Base-by-base conservation (phyloP, 2,797 vertebrate genomes). In the Galago senegalensis region DNA sequence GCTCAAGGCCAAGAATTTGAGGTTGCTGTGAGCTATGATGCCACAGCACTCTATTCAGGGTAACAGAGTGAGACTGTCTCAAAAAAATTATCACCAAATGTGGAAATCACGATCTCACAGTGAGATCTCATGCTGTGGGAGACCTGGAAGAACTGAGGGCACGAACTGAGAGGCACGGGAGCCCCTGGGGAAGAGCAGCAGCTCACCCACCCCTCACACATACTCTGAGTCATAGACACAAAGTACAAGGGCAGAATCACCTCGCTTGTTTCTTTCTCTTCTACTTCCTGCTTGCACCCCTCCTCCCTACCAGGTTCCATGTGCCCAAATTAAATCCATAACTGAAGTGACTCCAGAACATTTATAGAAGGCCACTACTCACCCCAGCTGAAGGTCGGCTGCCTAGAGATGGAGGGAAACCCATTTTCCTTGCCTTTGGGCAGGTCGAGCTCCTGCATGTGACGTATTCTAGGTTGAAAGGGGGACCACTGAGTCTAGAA, bases 101-200 rank as follows among this genome's bases (percentile, higher is more conserved):
- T 34, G 79, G n/a, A 10, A 58, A 87, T 81, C 13, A 92, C 31
- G 63, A 7, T 58, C 72, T 80, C 9, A 87, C 58, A 72, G 4
- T 77, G 75, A 83, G 56, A 61, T 80, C 40, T 23, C 5, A 13
- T 23, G 27, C 40, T n/a, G 23, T 58, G 21, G 82, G 73, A 46
- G 7, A 21, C 63, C 83, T 11, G 14, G 43, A 76, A 49, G 73
- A 49, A 76, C 17, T 10, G 43, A 49, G 27, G 81, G 25, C 12
- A 81, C 18, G 8, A 67, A n/a, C 31, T 63, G 12, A 76, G 43
- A 49, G 7, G 23, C 60, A 85, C 9, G 7, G 67, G 17, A 81
- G n/a, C 10, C 81, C 23, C 79, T 75, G 58, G 94, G 40, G 72
- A 81, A 92, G 21, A 87, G 49, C 4, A 93, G 18, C 34, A 91